Evolutionary conservation across 2,797 vertebrate genomes (phyloP).

Genomic region (Trachurus trachurus): DNA sequence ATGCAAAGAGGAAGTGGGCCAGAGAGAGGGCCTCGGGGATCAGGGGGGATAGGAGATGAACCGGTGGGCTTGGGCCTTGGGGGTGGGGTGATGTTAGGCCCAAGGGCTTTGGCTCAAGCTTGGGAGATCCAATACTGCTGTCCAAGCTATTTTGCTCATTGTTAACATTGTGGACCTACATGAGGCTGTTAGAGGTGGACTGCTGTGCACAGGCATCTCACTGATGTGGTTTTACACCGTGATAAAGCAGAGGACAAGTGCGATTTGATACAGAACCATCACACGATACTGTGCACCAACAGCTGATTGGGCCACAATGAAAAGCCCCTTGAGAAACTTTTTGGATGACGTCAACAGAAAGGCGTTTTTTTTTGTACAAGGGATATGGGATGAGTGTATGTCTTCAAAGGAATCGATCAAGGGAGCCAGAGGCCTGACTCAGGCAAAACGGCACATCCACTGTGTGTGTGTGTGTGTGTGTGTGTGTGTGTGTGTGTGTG

Average conservation of each 20-base stretch:
- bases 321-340: constrained; percentile 71
- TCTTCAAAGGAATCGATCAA: constrained; percentile 79
- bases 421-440: constrained; percentile 81
- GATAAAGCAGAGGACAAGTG: constrained; percentile 60
- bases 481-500: constrained; percentile 25
- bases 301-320: constrained; percentile 51
- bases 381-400: constrained; percentile 70
- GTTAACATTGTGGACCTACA: constrained; percentile 60
- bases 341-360: constrained; percentile 75
- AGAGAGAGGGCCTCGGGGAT: constrained; percentile 75
- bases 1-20: constrained; percentile 86
- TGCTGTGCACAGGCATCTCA: constrained; percentile 14
- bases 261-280: constrained; percentile 65
- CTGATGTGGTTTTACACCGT: constrained; percentile 33
- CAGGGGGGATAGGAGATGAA: constrained; percentile 57
- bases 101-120: constrained; percentile 64
- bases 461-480: constrained; percentile 39
- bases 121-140: constrained; percentile 76
- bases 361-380: constrained; percentile 69
- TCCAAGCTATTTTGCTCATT: constrained; percentile 69
- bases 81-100: constrained; percentile 58
- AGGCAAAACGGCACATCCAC: constrained; percentile 64
- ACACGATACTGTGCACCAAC: constrained; percentile 63
- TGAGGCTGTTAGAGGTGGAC: constrained; percentile 46
- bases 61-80: constrained; percentile 68